Conservation (phyloP, 2,888 invertebrate species). For the Chymomyza procnemis region DNA sequence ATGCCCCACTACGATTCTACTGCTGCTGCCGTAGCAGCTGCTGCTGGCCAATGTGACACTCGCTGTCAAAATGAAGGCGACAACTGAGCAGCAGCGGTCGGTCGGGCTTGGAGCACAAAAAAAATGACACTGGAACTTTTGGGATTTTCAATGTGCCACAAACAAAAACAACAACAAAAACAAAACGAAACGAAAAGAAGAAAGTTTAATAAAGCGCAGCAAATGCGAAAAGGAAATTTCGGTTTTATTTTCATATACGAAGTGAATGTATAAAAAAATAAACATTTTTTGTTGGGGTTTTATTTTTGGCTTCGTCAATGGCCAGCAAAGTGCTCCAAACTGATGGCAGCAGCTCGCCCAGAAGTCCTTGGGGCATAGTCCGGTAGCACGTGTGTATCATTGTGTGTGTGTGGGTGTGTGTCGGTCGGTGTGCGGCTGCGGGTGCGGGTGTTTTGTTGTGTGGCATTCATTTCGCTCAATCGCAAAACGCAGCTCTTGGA, state of each 20-base stretch:
- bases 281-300: slow-evolving; percentile 5
- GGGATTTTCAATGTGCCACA: slow-evolving; percentile 60
- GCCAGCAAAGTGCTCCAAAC: slow-evolving; percentile 30
- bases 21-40: slow-evolving; percentile 33
- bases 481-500: slow-evolving; percentile 62
- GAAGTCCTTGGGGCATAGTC: slow-evolving; percentile 68
- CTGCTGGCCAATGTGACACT: slow-evolving; percentile 51
- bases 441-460: slow-evolving; percentile 26
- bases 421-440: slow-evolving; percentile 3
- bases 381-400: slow-evolving; percentile 43
- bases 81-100: slow-evolving; percentile 31
- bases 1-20: background rate
- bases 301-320: slow-evolving; percentile 16
- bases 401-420: slow-evolving; percentile 30
- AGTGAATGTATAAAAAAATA: slow-evolving; percentile 5
- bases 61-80: slow-evolving; percentile 66
- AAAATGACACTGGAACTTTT: slow-evolving; percentile 73
- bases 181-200: slow-evolving; percentile 21
- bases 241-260: slow-evolving; percentile 55
- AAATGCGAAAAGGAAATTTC: slow-evolving; percentile 73
- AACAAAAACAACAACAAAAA: slow-evolving; percentile 11
- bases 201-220: slow-evolving; percentile 74
- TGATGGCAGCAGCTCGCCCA: slow-evolving; percentile 72
- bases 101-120: slow-evolving; percentile 36
- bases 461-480: slow-evolving; percentile 60